phyloP scores from a whole-genome alignment of 2,113 vertebrate species.

The Pygoscelis adeliae region DNA sequence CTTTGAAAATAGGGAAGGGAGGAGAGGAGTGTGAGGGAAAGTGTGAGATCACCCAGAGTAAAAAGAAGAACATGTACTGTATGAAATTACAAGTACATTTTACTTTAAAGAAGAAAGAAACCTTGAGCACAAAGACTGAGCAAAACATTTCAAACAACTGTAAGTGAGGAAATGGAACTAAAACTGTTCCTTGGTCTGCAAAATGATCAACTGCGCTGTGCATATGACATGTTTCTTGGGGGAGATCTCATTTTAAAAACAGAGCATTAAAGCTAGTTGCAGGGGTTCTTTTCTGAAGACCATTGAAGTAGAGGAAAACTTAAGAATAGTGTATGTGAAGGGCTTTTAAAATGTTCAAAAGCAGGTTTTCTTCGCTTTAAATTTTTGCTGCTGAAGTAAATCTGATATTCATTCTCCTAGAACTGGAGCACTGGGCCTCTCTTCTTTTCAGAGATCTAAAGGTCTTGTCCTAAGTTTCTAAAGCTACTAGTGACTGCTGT shows the following conservation, averaged over 20 bases:
- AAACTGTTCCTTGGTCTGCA: background rate
- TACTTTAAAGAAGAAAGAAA: background rate
- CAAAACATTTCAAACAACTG: background rate
- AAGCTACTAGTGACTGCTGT: conserved; percentile 4
- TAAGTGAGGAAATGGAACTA: background rate
- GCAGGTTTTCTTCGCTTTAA: conserved; percentile 32
- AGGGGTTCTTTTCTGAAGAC: conserved; percentile 39
- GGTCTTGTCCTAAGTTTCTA: conserved; percentile 50
- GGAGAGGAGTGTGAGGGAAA: background rate
- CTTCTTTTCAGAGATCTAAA: conserved; percentile 43
- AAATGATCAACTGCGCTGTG: background rate
- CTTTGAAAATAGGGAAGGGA: background rate
- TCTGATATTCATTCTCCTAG: conserved; percentile 5
- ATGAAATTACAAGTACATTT: background rate
- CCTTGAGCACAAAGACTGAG: background rate
- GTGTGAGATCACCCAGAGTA: background rate
- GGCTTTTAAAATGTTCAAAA: conserved; percentile 40
- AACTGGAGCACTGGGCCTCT: background rate
- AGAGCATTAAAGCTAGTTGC: conserved; percentile 11
- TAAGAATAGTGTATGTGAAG: conserved; percentile 13
- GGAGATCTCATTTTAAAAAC: background rate
- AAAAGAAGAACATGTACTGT: background rate
- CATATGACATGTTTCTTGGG: conserved; percentile 3
- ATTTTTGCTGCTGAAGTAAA: conserved; percentile 40
- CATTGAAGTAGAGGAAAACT: conserved; percentile 9